phyloP scores from a whole-genome alignment of 2,113 vertebrate species.

The Plotosus lineatus region DNA sequence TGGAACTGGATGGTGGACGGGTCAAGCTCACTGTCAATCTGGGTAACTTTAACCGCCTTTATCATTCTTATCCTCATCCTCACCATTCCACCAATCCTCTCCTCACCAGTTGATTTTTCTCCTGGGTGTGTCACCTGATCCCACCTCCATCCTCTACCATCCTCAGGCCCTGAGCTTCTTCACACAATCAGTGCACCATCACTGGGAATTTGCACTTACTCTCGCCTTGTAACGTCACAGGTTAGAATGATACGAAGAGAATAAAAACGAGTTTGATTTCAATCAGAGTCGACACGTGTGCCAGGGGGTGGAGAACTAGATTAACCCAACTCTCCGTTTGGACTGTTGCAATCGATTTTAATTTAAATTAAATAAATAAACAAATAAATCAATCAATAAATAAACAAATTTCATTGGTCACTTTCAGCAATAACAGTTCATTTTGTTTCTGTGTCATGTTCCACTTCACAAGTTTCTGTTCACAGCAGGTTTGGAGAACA shows the following conservation, averaged over 20 bases:
- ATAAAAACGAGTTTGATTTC: not conserved
- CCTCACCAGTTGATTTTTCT: slow-evolving; percentile 24
- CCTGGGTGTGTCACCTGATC: not conserved
- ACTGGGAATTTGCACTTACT: not conserved
- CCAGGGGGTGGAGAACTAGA: slow-evolving; percentile 29
- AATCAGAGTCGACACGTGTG: not conserved
- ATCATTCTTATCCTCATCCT: not conserved
- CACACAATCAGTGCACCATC: not conserved
- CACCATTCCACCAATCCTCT: not conserved
- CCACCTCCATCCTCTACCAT: slow-evolving; percentile 32
- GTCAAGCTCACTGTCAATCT: slow-evolving; percentile 94
- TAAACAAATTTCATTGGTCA: too few relatives aligned
- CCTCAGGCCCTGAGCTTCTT: slow-evolving; percentile 31
- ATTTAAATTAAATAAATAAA: not conserved
- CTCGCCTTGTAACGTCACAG: not conserved
- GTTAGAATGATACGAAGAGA: too few relatives aligned
- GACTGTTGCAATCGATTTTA: not conserved
- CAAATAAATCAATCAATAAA: too few relatives aligned
- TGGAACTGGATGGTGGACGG: slow-evolving; percentile 89
- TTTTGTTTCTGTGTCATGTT: too few relatives aligned
- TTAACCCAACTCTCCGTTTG: not conserved
- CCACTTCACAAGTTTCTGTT: too few relatives aligned
- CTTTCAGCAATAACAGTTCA: too few relatives aligned
- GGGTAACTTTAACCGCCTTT: slow-evolving; percentile 72
- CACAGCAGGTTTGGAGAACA: too few relatives aligned